Evolutionary conservation across 2,113 vertebrate species (phyloP).

Genomic region (Lichenostomus cassidix): DNA sequence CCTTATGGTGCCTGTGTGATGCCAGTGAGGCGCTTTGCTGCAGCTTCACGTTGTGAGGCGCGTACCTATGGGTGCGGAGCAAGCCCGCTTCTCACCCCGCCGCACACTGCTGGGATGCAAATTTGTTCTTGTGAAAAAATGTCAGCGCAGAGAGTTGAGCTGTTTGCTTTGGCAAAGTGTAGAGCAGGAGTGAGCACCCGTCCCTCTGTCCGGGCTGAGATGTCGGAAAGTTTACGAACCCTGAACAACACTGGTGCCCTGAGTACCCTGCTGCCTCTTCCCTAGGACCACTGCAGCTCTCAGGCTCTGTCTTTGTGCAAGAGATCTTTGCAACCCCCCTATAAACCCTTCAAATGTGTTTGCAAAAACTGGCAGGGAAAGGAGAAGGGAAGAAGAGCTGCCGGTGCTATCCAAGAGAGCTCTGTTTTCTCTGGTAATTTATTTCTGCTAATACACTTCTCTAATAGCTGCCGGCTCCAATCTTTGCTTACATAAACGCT

Average conservation of each 20-base stretch:
- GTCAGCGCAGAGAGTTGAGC: background rate
- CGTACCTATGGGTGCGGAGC: conserved; percentile 21
- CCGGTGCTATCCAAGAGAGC: background rate
- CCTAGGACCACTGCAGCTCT: background rate
- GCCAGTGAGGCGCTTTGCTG: background rate
- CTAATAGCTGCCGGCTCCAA: conserved; percentile 55
- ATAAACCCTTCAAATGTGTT: background rate
- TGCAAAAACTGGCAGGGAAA: background rate
- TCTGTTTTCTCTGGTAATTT: conserved; percentile 65
- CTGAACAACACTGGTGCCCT: rapidly evolving
- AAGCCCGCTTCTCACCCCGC: conserved; percentile 15
- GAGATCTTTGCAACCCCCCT: background rate
- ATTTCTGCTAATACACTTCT: conserved; percentile 62
- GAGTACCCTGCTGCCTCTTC: background rate
- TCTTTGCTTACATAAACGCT: conserved; percentile 69
- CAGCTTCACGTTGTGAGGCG: background rate
- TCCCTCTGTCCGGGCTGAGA: background rate
- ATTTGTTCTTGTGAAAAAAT: conserved; percentile 49
- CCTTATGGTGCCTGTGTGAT: background rate
- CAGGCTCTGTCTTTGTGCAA: background rate
- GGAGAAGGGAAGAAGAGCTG: conserved; percentile 22
- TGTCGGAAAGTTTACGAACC: background rate
- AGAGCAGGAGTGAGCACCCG: background rate
- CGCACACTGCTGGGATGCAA: conserved; percentile 5
- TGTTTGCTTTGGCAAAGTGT: background rate